These are phyloP conservation scores for Salvelinus namaycush DNA, from an alignment of 2,113 vertebrate genomes.

Conservation along the genomic window DNA sequence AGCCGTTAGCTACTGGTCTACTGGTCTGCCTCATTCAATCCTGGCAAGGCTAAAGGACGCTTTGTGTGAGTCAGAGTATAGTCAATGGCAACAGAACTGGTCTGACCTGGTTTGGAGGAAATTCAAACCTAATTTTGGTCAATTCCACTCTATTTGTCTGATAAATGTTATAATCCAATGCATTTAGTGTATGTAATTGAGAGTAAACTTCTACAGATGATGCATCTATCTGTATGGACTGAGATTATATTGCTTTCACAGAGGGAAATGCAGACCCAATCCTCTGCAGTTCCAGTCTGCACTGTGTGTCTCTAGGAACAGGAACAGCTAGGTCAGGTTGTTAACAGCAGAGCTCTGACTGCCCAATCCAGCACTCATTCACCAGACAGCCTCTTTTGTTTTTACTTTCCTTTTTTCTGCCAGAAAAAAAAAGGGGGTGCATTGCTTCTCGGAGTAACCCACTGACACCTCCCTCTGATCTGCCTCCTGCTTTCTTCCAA, in stretches of 20 bases:
- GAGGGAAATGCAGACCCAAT: slow-evolving; percentile 5
- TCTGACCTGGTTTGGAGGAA: too few species aligned
- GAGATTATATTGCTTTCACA: not conserved
- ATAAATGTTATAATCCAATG: too few species aligned
- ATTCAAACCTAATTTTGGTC: too few species aligned
- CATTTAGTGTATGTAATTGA: too few species aligned
- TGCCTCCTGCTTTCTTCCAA: slow-evolving; percentile 57
- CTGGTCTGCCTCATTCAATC: not conserved
- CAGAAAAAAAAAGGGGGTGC: slow-evolving; percentile 52
- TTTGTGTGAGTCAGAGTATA: too few species aligned
- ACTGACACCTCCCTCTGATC: slow-evolving; percentile 74
- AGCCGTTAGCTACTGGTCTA: not conserved
- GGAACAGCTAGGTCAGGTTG: slow-evolving; percentile 63
- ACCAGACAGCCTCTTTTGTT: slow-evolving; percentile 71
- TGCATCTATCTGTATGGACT: too few species aligned
- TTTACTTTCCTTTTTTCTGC: slow-evolving; percentile 60
- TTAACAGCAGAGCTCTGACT: slow-evolving; percentile 4
- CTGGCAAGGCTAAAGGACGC: not conserved
- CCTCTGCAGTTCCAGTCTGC: slow-evolving; percentile 12
- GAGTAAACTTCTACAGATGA: too few species aligned
- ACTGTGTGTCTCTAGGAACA: slow-evolving; percentile 24
- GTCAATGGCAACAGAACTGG: too few species aligned
- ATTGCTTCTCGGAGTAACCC: slow-evolving; percentile 65
- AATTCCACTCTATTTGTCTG: too few species aligned
- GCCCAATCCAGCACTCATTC: slow-evolving; percentile 56